Base-by-base conservation (phyloP, 1,140 invertebrate species). In the Manduca sexta region DNA sequence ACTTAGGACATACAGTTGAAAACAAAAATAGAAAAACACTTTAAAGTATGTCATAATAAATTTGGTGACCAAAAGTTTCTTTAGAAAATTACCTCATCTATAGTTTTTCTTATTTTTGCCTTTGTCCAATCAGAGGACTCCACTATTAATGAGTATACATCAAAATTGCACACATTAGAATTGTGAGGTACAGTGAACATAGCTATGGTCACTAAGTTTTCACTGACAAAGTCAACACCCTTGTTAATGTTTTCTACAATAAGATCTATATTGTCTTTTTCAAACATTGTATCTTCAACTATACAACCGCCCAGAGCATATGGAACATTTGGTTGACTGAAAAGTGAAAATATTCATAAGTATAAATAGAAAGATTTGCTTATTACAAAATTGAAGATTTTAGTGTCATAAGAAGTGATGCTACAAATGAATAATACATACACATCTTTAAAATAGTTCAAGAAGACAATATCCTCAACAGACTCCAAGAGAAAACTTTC, bases 241-340 rank as follows among this genome's bases (percentile, higher is more conserved):
- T 63, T 51, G 50, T 77, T 79, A 0, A 67, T 53, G n/a, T 45
- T 42, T 11, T 79, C 60, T 11, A 79, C 50, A 17, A 80, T 55
- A 13, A 44, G 47, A 21, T 63, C 41, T 34, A 78, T 64, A 42
- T 81, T 66, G 51, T 35, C 55, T 11, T 54, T 45, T 38, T 77
- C 60, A 48, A 53, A 65, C 21, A 80, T 54, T 26, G 74, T 70
- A 14, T 83, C 80, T 35, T 83, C 74, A 17, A 85, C 67, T 16
- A 80, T 71, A 50, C 84, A 86, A 3, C 84, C 84, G 14, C 79
- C 84, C 29, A 86, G 45, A 4, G 82, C 84, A 66, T 76, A 82
- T 16, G 81, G 79, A 17, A 71, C 52, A 44, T 76, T 63, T 14
- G 72, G 63, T 61, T 84, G 81, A 0, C 81, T 84, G 60, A 45